A percentile compares a stretch with the other conserved stretches of the same genome.
phyloP scores from a whole-genome alignment of 2,888 invertebrate species.

The Sinodicranocentrus sp. region DNA sequence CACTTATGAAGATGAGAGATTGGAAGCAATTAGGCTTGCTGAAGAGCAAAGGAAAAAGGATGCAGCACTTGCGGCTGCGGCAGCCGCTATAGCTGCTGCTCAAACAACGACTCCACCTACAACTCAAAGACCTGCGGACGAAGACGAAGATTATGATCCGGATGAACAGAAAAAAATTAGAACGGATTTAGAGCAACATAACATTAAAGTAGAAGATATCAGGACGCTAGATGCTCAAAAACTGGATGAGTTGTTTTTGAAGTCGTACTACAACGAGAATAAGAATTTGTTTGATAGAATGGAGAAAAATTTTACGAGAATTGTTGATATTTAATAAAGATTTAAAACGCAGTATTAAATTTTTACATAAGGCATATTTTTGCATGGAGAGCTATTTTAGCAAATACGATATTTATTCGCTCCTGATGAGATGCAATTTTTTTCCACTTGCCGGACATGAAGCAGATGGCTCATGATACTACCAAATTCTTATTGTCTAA shows the following conservation, averaged over 20 bases:
- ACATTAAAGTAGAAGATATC: slow-evolving; percentile 24
- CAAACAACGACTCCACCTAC: slow-evolving; percentile 7
- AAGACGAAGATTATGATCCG: slow-evolving; percentile 24
- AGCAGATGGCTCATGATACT: too few species aligned
- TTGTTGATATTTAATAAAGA: neutral
- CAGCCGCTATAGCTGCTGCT: slow-evolving; percentile 36
- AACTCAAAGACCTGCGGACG: neutral
- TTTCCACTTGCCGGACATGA: too few species aligned
- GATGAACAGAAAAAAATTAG: slow-evolving; percentile 23
- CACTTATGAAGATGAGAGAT: slow-evolving; percentile 65
- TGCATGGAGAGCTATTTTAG: too few species aligned
- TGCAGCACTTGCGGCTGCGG: slow-evolving; percentile 36
- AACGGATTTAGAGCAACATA: slow-evolving; percentile 17
- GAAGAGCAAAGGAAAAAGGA: slow-evolving; percentile 44
- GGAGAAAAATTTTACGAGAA: slow-evolving; percentile 38
- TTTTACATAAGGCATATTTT: neutral
- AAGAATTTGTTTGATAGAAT: slow-evolving; percentile 45
- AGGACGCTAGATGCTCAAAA: neutral
- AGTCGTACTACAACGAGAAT: slow-evolving; percentile 33
- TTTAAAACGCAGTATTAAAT: neutral
- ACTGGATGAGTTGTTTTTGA: slow-evolving; percentile 41
- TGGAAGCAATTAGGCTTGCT: slow-evolving; percentile 45
- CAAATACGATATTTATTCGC: too few species aligned
- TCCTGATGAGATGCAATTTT: too few species aligned
- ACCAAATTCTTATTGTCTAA: too few species aligned